Percentiles rank a stretch among this genome's conserved stretches.
Evolutionary conservation across 2,888 invertebrate genomes (phyloP).

Genomic region (Lasioglossum oenotherae): DNA sequence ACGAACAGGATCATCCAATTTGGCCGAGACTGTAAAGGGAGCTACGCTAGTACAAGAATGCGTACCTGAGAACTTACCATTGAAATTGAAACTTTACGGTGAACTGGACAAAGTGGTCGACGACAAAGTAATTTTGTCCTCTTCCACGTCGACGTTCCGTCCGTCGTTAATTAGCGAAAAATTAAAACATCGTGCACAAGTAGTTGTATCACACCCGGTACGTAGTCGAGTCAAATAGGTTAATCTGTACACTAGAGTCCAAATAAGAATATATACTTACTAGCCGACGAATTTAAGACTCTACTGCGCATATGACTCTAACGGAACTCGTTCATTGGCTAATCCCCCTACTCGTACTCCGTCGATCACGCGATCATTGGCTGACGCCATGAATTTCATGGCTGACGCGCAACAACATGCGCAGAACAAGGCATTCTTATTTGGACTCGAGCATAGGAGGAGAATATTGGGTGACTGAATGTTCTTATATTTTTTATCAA

Average conservation of each 20-base stretch:
- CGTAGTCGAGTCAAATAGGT: conserved; percentile 56
- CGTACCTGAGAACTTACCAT: conserved; percentile 94
- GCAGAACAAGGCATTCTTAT: too few species aligned
- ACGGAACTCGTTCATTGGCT: too few species aligned
- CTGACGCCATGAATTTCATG: too few species aligned
- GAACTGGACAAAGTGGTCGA: conserved; percentile 92
- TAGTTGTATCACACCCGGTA: conserved; percentile 95
- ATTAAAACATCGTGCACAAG: conserved; percentile 89
- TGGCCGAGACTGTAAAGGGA: conserved; percentile 90
- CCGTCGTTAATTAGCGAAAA: conserved; percentile 94
- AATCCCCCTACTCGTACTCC: too few species aligned
- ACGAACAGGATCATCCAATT: conserved; percentile 87
- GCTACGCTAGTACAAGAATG: conserved; percentile 96
- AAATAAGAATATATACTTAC: too few species aligned
- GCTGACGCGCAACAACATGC: too few species aligned
- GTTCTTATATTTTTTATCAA: conserved; percentile 18
- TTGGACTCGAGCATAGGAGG: too few species aligned
- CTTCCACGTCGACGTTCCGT: conserved; percentile 96
- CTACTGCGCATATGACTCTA: too few species aligned
- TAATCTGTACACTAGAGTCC: neutral
- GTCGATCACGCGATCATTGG: too few species aligned
- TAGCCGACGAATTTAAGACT: too few species aligned
- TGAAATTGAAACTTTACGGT: conserved; percentile 92
- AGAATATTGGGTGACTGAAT: neutral
- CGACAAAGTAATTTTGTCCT: conserved; percentile 93